Percentiles rank a stretch among this genome's conserved stretches.
Evolutionary conservation across 2,888 invertebrate genomes (phyloP).

Genomic region (Lymantria monacha): DNA sequence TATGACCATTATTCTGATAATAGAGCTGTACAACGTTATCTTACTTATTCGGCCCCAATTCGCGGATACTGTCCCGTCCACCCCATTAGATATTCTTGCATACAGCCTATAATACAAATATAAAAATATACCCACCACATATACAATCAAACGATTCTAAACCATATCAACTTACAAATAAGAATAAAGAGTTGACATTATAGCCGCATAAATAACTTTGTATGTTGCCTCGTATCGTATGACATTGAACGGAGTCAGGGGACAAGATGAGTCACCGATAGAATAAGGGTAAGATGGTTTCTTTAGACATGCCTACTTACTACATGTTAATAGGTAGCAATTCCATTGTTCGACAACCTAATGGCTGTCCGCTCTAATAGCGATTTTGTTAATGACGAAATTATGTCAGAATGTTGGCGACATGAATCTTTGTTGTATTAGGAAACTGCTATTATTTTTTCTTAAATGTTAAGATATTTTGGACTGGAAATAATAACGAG

Average conservation of each 20-base stretch:
- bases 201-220: constrained; percentile 3
- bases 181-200: background rate
- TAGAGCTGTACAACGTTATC: constrained; percentile 39
- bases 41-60: constrained; percentile 33
- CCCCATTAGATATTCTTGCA: constrained; percentile 50
- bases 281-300: constrained; percentile 24
- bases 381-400: constrained; percentile 15
- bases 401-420: constrained; percentile 10
- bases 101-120: constrained; percentile 31
- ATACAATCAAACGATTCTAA: background rate
- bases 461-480: background rate
- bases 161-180: background rate
- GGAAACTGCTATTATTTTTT: background rate
- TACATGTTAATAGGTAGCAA: constrained; percentile 23
- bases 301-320: constrained; percentile 22
- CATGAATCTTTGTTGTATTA: background rate
- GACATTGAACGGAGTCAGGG: constrained; percentile 56
- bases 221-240: constrained; percentile 33
- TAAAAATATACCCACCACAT: background rate
- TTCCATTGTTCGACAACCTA: constrained; percentile 26
- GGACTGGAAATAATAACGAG: too few species aligned
- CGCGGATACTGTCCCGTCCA: constrained; percentile 40
- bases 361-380: constrained; percentile 17
- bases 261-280: constrained; percentile 40
- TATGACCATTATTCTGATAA: constrained; percentile 31